Conservation (phyloP, 2,888 invertebrate genomes). For the Germaria angustata region DNA sequence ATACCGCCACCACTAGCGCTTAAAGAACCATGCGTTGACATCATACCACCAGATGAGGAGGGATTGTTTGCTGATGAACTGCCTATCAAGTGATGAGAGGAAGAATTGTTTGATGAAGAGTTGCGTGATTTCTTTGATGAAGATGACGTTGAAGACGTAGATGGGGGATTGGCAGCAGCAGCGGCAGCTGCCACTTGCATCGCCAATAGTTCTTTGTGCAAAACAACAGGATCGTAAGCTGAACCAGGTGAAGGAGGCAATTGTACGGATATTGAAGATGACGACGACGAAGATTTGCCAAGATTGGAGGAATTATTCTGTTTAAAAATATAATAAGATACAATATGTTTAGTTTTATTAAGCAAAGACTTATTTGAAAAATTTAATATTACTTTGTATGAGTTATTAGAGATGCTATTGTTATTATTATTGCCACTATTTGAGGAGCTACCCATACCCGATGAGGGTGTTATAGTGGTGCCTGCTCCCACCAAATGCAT, state of each 20-base stretch:
- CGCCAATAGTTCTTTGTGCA: slow-evolving; percentile 80
- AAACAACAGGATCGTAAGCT: slow-evolving; percentile 79
- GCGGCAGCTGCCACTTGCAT: slow-evolving; percentile 80
- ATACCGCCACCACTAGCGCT: slow-evolving; percentile 67
- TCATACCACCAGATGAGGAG: slow-evolving; percentile 71
- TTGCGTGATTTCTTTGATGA: slow-evolving; percentile 66
- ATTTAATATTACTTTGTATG: slow-evolving; percentile 74
- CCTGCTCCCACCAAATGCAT: slow-evolving; percentile 77
- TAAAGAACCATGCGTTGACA: slow-evolving; percentile 74
- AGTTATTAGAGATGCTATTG: slow-evolving; percentile 70
- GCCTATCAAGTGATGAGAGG: slow-evolving; percentile 66
- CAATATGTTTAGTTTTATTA: neutral
- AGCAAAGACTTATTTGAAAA: neutral
- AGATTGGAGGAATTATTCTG: slow-evolving; percentile 77
- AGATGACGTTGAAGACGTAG: slow-evolving; percentile 71
- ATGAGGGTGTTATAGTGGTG: slow-evolving; percentile 76
- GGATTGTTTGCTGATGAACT: slow-evolving; percentile 57
- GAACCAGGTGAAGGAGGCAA: slow-evolving; percentile 76
- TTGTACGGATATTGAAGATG: slow-evolving; percentile 63
- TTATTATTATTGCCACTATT: slow-evolving; percentile 69
- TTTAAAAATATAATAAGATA: neutral
- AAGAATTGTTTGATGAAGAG: slow-evolving; percentile 57
- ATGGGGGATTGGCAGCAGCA: slow-evolving; percentile 72
- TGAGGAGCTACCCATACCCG: slow-evolving; percentile 70
- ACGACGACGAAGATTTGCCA: slow-evolving; percentile 76